phyloP scores from a whole-genome alignment of 2,797 vertebrate species.

The Lates japonicus region DNA sequence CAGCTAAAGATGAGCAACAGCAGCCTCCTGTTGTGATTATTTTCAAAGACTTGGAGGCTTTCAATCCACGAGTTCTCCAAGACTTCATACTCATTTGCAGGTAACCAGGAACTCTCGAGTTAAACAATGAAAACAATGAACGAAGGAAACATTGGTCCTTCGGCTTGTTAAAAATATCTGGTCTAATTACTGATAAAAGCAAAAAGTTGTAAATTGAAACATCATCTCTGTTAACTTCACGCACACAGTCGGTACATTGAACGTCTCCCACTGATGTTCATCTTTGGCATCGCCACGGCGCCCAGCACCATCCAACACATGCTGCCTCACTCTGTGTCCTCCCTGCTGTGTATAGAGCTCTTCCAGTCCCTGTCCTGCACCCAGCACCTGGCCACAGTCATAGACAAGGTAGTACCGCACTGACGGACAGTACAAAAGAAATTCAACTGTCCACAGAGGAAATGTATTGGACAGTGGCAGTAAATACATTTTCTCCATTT shows the following conservation, averaged over 20 bases:
- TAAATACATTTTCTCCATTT: no score
- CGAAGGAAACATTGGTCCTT: neutral
- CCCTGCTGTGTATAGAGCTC: slow-evolving; percentile 95
- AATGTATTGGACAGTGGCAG: neutral
- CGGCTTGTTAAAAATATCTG: neutral
- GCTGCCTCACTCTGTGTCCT: slow-evolving; percentile 95
- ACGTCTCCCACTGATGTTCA: slow-evolving; percentile 92
- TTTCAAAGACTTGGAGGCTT: slow-evolving; percentile 96
- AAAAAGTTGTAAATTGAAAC: neutral
- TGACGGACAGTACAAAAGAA: neutral
- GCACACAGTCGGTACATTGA: slow-evolving; percentile 89
- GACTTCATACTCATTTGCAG: slow-evolving; percentile 96
- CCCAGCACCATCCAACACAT: slow-evolving; percentile 94
- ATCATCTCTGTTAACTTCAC: neutral
- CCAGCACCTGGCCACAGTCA: slow-evolving; percentile 92
- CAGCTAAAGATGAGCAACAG: slow-evolving; percentile 68
- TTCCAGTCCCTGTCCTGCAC: slow-evolving; percentile 97
- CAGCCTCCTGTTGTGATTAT: slow-evolving; percentile 93
- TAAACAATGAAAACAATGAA: neutral
- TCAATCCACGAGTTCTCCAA: slow-evolving; percentile 92
- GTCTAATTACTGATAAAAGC: neutral
- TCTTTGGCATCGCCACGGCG: slow-evolving; percentile 97
- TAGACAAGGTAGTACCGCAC: slow-evolving; percentile 90
- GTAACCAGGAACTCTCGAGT: slow-evolving; percentile 74
- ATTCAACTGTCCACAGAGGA: neutral